Evolutionary conservation across 2,113 vertebrate genomes (phyloP), one percentile per base, ranked within the genome.

Genomic region (Zosterops lateralis): DNA sequence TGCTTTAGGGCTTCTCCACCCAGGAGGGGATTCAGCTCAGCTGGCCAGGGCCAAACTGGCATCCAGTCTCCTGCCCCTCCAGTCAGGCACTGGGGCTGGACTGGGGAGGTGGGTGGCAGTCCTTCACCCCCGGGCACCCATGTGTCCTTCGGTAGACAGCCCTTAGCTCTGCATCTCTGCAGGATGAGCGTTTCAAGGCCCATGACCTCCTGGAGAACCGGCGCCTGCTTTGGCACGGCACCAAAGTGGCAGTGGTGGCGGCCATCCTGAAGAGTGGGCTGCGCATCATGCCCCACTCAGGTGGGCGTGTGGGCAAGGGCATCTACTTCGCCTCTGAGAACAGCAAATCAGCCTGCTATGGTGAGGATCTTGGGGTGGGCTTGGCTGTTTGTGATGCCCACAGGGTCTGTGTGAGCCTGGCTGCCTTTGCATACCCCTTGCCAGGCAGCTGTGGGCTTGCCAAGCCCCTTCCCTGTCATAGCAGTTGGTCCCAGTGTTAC

Each of bases 321-420:
- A 98, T 99, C 87, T 99, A 99, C 97, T 99, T 99, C 1, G 98
- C 99, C 47, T 99, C 98, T 0, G 99, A 99, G 97, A 99, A 98
- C 96, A 89, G 85, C 74, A 99, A 99, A 92, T 99, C 99, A 28
- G 98, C 98, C 5, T 1, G 67, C 87, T 99, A 99, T 0, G 98
- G 99, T 99, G 90, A 98, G 98, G 15, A 12, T 36, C 18, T 32
- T 28, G 42, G 22, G 40, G 12, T 1, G 7, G 21, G 9, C 17
- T 48, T 51, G 19, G n/a, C 38, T 48, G n/a, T 25, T 28, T 1
- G 1, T 62, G 32, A 29, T 60, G 34, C n/a, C 58, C 7, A 1
- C 17, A 13, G 57, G 17, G 7, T 51, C 8, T 9, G 6, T 17
- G 17, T 7, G 14, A 72, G 19, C 18, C 45, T 26, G n/a, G 28